Conservation (phyloP, 2,113 vertebrate genomes). For the Tonatia bakeri region DNA sequence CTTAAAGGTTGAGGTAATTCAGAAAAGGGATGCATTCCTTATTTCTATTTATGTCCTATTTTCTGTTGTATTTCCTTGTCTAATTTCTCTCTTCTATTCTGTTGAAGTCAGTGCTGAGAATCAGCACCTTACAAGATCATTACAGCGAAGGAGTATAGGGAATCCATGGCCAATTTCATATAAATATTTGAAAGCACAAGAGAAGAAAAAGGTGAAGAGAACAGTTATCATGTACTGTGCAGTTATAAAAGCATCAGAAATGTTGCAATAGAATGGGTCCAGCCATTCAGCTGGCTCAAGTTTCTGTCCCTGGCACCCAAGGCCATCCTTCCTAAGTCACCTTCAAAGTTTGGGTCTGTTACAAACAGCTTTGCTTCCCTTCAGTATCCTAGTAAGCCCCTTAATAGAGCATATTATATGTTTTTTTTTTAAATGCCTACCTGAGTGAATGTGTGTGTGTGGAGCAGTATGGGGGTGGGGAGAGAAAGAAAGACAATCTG, state of each 20-base stretch:
- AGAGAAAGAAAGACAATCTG: neutral
- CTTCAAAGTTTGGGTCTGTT: neutral
- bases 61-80: constrained; percentile 53
- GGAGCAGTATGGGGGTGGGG: too few species aligned
- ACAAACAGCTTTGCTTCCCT: neutral
- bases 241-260: constrained; percentile 37
- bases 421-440: neutral
- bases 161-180: constrained; percentile 28
- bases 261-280: neutral
- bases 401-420: neutral
- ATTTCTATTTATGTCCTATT: constrained; percentile 43
- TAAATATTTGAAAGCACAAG: constrained; percentile 35
- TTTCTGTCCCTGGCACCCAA: neutral
- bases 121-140: constrained; percentile 7
- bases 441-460: neutral
- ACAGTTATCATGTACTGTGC: neutral
- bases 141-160: neutral
- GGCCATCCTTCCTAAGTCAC: constrained; percentile 1
- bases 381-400: neutral
- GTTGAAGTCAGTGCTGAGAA: constrained; percentile 44
- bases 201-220: neutral
- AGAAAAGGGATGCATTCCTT: neutral
- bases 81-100: neutral
- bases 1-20: constrained; percentile 45
- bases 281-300: neutral